Conservation (phyloP, 2,888 invertebrate species). For the Acrobasis repandana region DNA sequence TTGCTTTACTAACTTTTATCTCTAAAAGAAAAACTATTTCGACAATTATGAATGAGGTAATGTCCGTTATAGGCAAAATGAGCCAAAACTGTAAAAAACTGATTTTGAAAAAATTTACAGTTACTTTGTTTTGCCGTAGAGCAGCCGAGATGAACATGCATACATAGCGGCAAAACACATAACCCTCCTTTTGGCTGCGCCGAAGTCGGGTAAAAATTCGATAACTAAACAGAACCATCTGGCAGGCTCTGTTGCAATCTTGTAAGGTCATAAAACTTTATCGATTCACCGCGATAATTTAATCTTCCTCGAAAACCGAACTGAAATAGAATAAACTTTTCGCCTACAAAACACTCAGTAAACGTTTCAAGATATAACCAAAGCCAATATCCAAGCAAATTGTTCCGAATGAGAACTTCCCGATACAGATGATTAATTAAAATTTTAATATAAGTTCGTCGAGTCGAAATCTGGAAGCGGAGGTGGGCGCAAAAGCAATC, state of each 20-base stretch:
- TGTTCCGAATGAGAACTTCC: slow-evolving; percentile 17
- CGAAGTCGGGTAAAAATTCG: no score
- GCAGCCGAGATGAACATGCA: no score
- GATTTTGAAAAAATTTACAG: no score
- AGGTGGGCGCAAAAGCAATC: slow-evolving; percentile 48
- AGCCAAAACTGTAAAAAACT: no score
- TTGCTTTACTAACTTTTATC: no score
- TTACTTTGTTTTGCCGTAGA: no score
- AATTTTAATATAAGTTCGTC: slow-evolving; percentile 24
- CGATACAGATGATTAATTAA: slow-evolving; percentile 22
- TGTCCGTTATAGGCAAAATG: no score
- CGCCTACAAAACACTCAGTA: slow-evolving; percentile 1
- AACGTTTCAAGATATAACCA: slow-evolving; percentile 10
- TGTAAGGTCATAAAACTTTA: not conserved
- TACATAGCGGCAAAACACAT: no score
- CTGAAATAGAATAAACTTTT: not conserved
- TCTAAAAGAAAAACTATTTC: no score
- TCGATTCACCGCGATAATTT: not conserved
- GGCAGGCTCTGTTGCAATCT: not conserved
- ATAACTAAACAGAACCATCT: no score
- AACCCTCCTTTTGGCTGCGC: no score
- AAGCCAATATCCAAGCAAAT: slow-evolving; percentile 15
- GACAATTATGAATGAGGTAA: no score
- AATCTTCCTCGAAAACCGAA: not conserved
- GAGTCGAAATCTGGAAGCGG: slow-evolving; percentile 19